A percentile compares a stretch with the other conserved stretches of the same genome.
phyloP scores from a whole-genome alignment of 2,113 vertebrate species.

The Neofelis nebulosa region DNA sequence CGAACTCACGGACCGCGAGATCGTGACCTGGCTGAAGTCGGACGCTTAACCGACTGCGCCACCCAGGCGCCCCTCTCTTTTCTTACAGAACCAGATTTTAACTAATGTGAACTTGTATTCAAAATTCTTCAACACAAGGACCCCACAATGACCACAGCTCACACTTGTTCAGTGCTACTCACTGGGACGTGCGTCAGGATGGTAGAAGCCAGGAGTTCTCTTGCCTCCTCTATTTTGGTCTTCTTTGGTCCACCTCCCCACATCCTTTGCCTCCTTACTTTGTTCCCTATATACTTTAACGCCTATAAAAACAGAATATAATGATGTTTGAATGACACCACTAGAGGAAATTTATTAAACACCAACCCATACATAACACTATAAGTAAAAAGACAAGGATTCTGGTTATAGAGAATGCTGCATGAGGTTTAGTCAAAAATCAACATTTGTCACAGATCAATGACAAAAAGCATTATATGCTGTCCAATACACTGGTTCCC shows the following conservation, averaged over 20 bases:
- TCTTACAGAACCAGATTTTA: not conserved
- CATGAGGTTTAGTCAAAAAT: not conserved
- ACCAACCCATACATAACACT: not conserved
- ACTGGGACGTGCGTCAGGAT: constrained; percentile 97
- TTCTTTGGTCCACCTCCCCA: constrained; percentile 98
- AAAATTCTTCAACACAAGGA: not conserved
- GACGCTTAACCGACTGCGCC: too few species aligned
- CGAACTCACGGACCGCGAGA: too few species aligned
- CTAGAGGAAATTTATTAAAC: not conserved
- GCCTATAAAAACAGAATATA: constrained; percentile 85
- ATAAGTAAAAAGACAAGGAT: not conserved
- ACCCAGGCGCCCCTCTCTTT: too few species aligned
- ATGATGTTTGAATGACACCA: constrained; percentile 7
- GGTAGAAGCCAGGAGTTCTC: constrained; percentile 96
- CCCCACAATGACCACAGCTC: not conserved
- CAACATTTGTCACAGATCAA: not conserved
- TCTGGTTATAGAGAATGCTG: not conserved
- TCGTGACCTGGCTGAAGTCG: too few species aligned
- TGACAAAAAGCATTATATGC: not conserved
- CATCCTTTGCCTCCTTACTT: constrained; percentile 97
- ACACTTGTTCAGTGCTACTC: constrained; percentile 56
- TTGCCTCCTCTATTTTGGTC: constrained; percentile 98
- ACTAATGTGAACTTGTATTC: not conserved
- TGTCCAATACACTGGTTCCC: not conserved
- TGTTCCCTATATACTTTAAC: constrained; percentile 96